These are phyloP conservation scores for Sarcoramphus papa DNA, from an alignment of 2,797 vertebrate species.

Conservation along the genomic window DNA sequence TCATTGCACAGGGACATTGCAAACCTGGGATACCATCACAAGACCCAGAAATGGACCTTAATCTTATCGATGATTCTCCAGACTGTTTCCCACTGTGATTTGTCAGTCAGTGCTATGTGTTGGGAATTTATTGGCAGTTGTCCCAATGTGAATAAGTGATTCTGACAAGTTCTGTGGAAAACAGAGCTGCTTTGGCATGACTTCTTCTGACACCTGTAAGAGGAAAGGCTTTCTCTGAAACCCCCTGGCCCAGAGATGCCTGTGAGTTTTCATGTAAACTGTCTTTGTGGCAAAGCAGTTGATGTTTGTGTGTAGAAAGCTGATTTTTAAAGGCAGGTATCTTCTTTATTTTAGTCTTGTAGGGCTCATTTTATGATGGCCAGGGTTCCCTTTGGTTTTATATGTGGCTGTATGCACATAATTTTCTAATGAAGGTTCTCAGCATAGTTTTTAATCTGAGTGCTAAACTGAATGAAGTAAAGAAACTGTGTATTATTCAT, in stretches of 20 bases:
- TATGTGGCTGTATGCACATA: background rate
- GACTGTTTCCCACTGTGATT: background rate
- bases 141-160: background rate
- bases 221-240: background rate
- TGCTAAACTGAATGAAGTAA: background rate
- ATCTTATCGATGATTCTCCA: background rate
- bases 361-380: background rate
- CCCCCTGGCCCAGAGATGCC: background rate
- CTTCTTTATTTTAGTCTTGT: background rate
- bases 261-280: background rate
- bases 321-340: background rate
- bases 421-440: background rate
- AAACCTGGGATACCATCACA: background rate
- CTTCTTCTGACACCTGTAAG: background rate
- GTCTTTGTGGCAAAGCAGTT: background rate
- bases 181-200: background rate
- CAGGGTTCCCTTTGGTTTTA: background rate
- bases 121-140: background rate
- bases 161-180: background rate
- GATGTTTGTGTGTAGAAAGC: background rate
- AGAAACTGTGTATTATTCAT: background rate
- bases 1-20: no score
- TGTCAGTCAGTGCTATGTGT: fast-evolving
- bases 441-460: background rate
- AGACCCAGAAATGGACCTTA: background rate